Evolutionary conservation across 2,797 vertebrate genomes (phyloP), one percentile per base, ranked within the genome.

Genomic region (Coranthus polyacanthus): DNA sequence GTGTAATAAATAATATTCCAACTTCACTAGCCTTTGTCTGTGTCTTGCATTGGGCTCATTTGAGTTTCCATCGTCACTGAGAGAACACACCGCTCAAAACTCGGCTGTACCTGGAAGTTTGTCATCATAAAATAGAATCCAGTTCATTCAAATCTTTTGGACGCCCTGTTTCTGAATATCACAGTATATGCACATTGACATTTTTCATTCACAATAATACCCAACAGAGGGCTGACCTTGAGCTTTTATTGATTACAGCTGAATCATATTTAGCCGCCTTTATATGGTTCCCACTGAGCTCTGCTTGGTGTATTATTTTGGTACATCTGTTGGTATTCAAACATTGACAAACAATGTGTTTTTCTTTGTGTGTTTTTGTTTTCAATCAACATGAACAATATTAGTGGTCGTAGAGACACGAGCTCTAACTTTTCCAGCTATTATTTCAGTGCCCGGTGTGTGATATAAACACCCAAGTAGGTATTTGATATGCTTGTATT

Each of bases 191-290:
- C 56, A 52, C 58, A 47, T 26, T 7, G 32, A 68, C 54, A 43
- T 79, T 64, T 75, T 51, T 34, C 17, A 51, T 42, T 53, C 46
- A 52, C 26, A 53, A 38, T 47, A 47, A 61, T 9, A 24, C 15
- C 34, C 13, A 46, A 71, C 59, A 75, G 74, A 77, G 55, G 42
- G 37, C 41, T n/a, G 51, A 69, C 72, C 51, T 49, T 62, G 72
- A 68, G 54, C 20, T 44, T 47, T 17, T n/a, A 75, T 84, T 17
- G 58, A 74, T 76, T 56, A 2, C 0, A 8, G 6, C 18, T 62
- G 64, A 82, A 44, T 57, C 55, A 34, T 37, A 13, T 72, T 78
- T 42, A 16, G 39, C 39, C 49, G 36, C 44, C 36, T 77, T 84
- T 64, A 17, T 49, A 41, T 53, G 21, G 68, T 69, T 54, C 51